Percentiles rank a stretch among this genome's conserved stretches.
Conservation (phyloP, 2,113 vertebrate genomes). For the Pelodiscus sinensis region DNA sequence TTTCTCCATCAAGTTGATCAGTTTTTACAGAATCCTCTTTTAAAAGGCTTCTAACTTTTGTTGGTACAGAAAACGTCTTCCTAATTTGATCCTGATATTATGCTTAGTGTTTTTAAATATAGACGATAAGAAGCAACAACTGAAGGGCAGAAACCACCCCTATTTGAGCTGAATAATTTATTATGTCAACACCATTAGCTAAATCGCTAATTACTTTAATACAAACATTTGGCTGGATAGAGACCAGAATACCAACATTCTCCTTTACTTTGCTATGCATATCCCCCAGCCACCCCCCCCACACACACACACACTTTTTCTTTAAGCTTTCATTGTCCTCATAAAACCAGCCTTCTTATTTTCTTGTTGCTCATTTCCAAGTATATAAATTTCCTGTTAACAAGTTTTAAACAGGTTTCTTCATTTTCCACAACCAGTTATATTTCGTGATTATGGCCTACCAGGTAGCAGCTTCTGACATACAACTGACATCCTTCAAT, state of each 20-base stretch:
- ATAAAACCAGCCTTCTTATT: background rate
- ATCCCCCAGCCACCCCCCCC: too few species aligned
- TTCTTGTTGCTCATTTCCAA: background rate
- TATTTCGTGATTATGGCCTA: background rate
- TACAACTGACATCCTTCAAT: background rate
- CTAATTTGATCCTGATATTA: too few species aligned
- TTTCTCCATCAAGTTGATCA: background rate
- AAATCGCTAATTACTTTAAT: background rate
- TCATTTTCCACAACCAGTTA: background rate
- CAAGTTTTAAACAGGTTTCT: background rate
- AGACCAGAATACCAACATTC: background rate
- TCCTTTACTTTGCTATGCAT: background rate
- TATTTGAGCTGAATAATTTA: background rate
- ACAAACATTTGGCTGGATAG: background rate
- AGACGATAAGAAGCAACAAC: background rate
- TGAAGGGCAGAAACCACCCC: background rate
- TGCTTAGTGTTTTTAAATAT: background rate
- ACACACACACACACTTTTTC: background rate
- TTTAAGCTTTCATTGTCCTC: background rate
- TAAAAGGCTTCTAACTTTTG: background rate
- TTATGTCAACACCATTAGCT: background rate
- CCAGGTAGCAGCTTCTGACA: background rate
- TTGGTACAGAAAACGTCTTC: background rate
- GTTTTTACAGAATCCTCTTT: background rate
- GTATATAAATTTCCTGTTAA: background rate